Base-by-base conservation (phyloP, 2,888 invertebrate genomes). In the Tetranychus piercei region DNA sequence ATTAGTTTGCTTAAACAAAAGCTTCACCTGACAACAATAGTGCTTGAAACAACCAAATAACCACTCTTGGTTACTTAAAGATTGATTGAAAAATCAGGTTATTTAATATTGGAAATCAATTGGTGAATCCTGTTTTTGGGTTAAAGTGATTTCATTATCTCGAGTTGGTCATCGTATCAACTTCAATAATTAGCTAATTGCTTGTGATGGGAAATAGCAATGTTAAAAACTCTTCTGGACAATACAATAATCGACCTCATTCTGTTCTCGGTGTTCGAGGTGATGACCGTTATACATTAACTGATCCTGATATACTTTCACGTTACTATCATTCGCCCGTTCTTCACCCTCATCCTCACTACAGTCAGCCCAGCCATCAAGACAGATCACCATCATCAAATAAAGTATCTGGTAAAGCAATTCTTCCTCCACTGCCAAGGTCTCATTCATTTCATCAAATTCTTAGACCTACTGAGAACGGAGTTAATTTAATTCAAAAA, bases 381-480 rank as follows among this genome's bases (percentile, higher is more conserved):
- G 20, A 45, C 9, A 34, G 44, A 20, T 20, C 11, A 18, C 15
- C n/a, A 20, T 20, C 11, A 18, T 15, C n/a, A 6, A 71, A 44
- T 20, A 71, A 71, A 43, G 20, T 44, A 20, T 23, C 69, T 11
- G 69, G 44, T 44, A 71, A 71, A 71, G 71, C 73, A 22, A 55
- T 73, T 20, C 65, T 75, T 70, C 75, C 75, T 43, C 76, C 76
- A 6, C 69, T 76, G 45, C 76, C 76, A 43, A 72, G 76, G 18
- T 76, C 76, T 9, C 74, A 76, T 44, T 75, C 74, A 4, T 76
- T 76, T 67, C 76, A 76, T 73, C 76, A 76, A 64, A 75, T 75
- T 8, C 74, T 76, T 7, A 66, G 76, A 15, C 75, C 76, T 3
- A 76, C 76, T 8, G 74, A 74, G n/a, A 76, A 76, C 22, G 76